Percentiles rank a stretch among this genome's conserved stretches.
Conservation (phyloP, 37 sponge, comb jelly and placozoan species). For the Cladorhizidae sp. region DNA sequence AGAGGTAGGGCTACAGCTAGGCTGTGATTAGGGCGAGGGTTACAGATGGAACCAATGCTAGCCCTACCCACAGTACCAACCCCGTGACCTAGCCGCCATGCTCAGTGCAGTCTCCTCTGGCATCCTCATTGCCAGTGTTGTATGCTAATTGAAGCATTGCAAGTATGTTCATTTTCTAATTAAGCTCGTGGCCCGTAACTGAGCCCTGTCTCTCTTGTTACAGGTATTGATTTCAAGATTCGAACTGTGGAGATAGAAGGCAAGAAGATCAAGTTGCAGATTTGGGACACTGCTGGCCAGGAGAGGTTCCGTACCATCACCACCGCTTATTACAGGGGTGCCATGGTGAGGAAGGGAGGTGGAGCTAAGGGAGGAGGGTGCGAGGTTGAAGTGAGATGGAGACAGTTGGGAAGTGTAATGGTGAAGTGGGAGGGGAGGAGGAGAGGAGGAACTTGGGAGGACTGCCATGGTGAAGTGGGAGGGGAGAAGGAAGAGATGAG, state of each 20-base stretch:
- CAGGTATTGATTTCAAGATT: conserved; percentile 77
- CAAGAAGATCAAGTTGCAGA: conserved; percentile 98
- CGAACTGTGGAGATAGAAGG: conserved; percentile 94
- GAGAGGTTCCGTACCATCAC: conserved; percentile 66
- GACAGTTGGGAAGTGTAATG: background rate
- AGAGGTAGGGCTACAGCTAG: too few species aligned
- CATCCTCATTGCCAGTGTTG: too few species aligned
- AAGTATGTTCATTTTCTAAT: too few species aligned
- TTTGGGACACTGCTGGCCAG: conserved; percentile 80
- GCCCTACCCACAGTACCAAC: too few species aligned
- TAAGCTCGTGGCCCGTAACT: too few species aligned
- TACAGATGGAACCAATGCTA: too few species aligned
- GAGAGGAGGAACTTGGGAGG: background rate
- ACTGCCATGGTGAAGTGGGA: background rate
- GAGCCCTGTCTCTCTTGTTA: too few species aligned
- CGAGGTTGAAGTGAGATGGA: too few species aligned
- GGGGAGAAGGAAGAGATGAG: background rate
- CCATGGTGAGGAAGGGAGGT: conserved; percentile 39
- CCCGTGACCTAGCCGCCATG: too few species aligned
- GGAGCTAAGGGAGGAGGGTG: background rate
- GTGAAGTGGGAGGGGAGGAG: background rate
- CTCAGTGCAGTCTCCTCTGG: too few species aligned
- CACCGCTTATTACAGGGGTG: conserved; percentile 66
- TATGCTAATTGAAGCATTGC: too few species aligned
- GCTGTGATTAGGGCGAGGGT: too few species aligned